These are phyloP conservation scores for Coendou prehensilis DNA, from an alignment of 2,797 vertebrate species.

Conservation along the genomic window DNA sequence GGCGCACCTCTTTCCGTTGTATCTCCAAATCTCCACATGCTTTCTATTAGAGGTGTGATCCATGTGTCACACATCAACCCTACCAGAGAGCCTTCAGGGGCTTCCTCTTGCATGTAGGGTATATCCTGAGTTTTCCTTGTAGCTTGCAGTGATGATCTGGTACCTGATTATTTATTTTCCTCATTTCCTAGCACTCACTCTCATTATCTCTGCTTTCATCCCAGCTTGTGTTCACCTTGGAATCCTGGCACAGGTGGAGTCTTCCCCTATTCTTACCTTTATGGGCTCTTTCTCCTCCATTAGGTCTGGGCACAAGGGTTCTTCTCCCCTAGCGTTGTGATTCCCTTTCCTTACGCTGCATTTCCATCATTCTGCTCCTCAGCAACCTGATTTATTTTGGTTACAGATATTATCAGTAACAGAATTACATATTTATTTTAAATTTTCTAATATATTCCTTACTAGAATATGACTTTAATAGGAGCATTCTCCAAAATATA, in stretches of 20 bases:
- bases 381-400: background rate
- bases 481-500: background rate
- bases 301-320: background rate
- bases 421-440: background rate
- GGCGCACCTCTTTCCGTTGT: background rate
- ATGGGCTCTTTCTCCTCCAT: background rate
- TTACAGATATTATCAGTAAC: background rate
- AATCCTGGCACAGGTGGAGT: background rate
- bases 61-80: background rate
- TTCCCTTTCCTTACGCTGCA: background rate
- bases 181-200: background rate
- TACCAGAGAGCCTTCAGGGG: background rate
- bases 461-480: slow-evolving; percentile 20
- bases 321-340: background rate
- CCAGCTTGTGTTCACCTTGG: background rate
- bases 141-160: background rate
- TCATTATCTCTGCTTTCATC: background rate
- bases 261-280: background rate
- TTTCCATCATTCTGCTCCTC: background rate
- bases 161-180: background rate
- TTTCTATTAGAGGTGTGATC: background rate
- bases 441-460: background rate
- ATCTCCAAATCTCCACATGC: background rate
- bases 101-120: background rate
- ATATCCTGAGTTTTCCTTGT: background rate